Conservation (phyloP, 2,797 vertebrate species). For the Mormyrops boulengeri region DNA sequence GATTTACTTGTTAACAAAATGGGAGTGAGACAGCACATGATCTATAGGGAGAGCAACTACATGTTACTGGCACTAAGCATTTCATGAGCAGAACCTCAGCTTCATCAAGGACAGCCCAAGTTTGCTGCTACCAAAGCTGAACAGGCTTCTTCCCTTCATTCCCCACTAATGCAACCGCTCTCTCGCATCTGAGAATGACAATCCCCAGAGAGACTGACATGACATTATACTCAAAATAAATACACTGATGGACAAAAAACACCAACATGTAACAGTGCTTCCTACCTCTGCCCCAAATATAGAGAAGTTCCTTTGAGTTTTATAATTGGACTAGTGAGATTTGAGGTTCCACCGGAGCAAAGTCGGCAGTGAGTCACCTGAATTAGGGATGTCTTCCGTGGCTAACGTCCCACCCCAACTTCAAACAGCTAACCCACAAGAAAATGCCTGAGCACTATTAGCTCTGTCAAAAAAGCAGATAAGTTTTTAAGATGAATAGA, state of each 20-base stretch:
- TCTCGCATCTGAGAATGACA: background rate
- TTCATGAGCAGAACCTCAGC: background rate
- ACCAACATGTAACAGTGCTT: background rate
- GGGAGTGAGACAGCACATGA: background rate
- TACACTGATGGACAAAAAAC: background rate
- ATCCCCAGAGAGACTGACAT: background rate
- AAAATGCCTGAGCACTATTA: slow-evolving; percentile 65
- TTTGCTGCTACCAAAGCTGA: background rate
- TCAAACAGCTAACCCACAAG: slow-evolving; percentile 59
- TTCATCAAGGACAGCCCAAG: slow-evolving; percentile 2
- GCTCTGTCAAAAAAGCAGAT: slow-evolving; percentile 59
- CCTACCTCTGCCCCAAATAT: slow-evolving; percentile 17
- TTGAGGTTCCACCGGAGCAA: background rate
- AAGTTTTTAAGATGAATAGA: slow-evolving; percentile 57
- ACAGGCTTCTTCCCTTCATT: background rate
- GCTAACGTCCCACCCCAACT: slow-evolving; percentile 58
- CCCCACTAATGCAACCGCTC: background rate
- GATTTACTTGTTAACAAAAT: background rate
- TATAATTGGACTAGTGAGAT: background rate
- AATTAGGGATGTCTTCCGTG: slow-evolving; percentile 53
- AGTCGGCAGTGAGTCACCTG: background rate
- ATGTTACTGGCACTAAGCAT: background rate
- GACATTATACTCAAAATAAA: background rate
- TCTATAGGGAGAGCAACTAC: background rate
- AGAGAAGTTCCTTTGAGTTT: slow-evolving; percentile 48